Base-by-base conservation (phyloP, 2,888 invertebrate genomes). In the Patella ulyssiponensis region DNA sequence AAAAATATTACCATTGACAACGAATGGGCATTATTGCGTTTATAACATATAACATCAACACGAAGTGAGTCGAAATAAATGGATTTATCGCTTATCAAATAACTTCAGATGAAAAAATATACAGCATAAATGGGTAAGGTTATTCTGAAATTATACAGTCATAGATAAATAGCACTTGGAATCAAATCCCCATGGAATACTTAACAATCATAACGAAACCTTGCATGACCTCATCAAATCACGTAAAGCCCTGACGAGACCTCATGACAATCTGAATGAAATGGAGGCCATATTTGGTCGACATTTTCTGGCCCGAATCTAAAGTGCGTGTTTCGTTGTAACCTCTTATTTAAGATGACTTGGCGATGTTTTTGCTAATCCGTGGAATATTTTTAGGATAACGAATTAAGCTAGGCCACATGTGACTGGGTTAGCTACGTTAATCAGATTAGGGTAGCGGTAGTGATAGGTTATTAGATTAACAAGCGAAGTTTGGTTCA, bases 391-490 rank as follows among this genome's bases (percentile, higher is more conserved):
- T 64, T 64, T 64, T 23, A 64, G 64, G 23, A 14, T 23, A 64
- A 23, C 23, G 64, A 64, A 64, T 64, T 64, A 64, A 64, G 64
- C 23, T 23, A 64, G 64, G 14, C 64, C 64, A 64, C 64, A 64
- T 64, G 64, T 64, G 64, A n/a, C 64, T 64, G 20, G 20, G 64
- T 64, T 64, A 44, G 64, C 20, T 64, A 23, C 64, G 64, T 64
- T 64, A 64, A 64, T 23, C 20, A 64, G 64, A 64, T 64, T 64
- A 64, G 64, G 20, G 23, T 9, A 64, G 64, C 64, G 23, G 64
- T 64, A 64, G 64, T 20, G 64, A 64, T 20, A 64, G 64, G 20
- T 64, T 20, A 64, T 64, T 64, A 64, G 64, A 64, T 64, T 64
- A 64, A 23, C 44, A 23, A 11, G 20, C 64, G 23, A 64, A 23